Percentiles rank a stretch among this genome's conserved stretches.
phyloP scores from a whole-genome alignment of 2,888 invertebrate genomes.

The Eupeodes luniger region DNA sequence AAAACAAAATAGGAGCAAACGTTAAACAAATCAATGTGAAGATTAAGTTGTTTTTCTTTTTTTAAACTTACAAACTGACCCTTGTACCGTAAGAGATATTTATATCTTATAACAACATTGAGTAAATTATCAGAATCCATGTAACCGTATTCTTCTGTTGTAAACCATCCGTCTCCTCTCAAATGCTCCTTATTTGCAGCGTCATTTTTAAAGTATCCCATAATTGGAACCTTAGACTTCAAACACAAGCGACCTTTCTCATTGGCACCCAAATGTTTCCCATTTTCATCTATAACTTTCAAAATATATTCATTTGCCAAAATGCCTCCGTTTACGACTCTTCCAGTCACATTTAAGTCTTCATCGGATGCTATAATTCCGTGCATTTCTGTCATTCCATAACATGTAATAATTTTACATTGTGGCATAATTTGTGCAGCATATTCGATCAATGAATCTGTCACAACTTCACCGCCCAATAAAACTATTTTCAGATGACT shows the following conservation, averaged over 20 bases:
- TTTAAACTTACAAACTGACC: slow-evolving; percentile 30
- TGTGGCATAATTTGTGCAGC: slow-evolving; percentile 48
- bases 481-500: slow-evolving; percentile 15
- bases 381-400: slow-evolving; percentile 74
- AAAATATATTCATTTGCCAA: slow-evolving; percentile 56
- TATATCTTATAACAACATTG: slow-evolving; percentile 32
- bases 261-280: slow-evolving; percentile 53
- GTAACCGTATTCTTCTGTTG: slow-evolving; percentile 11
- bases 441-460: slow-evolving; percentile 55
- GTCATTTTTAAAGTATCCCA: slow-evolving; percentile 30
- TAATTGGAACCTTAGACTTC: slow-evolving; percentile 62
- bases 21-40: too few relatives aligned
- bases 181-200: slow-evolving; percentile 3
- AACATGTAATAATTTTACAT: slow-evolving; percentile 59
- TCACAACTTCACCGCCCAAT: slow-evolving; percentile 57
- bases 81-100: slow-evolving; percentile 57
- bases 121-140: slow-evolving; percentile 20
- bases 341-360: background rate
- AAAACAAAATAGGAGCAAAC: background rate
- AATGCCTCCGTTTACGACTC: slow-evolving; percentile 60
- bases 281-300: slow-evolving; percentile 67
- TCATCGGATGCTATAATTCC: slow-evolving; percentile 70
- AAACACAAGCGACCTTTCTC: slow-evolving; percentile 66
- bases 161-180: slow-evolving; percentile 15
- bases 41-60: too few relatives aligned